phyloP scores from a whole-genome alignment of 2,113 vertebrate species.

The Charadrius vociferus region DNA sequence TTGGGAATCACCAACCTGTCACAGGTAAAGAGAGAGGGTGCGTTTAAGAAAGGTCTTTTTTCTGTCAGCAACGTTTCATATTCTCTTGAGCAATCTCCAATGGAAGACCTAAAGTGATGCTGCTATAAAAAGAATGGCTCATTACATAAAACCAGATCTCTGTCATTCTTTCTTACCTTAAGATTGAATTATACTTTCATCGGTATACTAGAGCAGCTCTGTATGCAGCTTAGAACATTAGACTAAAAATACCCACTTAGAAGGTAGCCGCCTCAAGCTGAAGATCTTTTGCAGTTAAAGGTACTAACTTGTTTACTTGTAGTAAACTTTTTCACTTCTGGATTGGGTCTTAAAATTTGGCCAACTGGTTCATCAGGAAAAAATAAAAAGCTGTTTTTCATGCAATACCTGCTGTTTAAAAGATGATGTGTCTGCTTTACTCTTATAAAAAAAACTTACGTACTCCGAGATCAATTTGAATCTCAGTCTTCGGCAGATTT shows the following conservation, averaged over 20 bases:
- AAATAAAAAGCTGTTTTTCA: neutral
- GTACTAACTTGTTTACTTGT: neutral
- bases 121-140: neutral
- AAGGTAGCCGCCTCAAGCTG: neutral
- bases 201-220: neutral
- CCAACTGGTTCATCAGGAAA: neutral
- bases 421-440: neutral
- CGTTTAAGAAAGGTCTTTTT: neutral
- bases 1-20: slow-evolving; percentile 89
- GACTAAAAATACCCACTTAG: neutral
- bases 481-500: neutral
- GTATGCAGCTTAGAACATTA: neutral
- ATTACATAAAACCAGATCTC: fast-evolving
- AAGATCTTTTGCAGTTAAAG: neutral
- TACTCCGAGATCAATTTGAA: neutral
- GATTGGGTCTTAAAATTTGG: neutral
- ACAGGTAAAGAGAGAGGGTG: slow-evolving; percentile 77
- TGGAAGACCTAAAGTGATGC: neutral
- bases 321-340: neutral
- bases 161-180: neutral
- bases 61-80: fast-evolving
- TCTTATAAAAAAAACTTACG: neutral
- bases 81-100: fast-evolving
- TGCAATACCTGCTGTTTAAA: neutral
- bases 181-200: neutral